A percentile compares a stretch with the other conserved stretches of the same genome.
phyloP scores from a whole-genome alignment of 2,888 invertebrate genomes.

The Adela reaumurella region DNA sequence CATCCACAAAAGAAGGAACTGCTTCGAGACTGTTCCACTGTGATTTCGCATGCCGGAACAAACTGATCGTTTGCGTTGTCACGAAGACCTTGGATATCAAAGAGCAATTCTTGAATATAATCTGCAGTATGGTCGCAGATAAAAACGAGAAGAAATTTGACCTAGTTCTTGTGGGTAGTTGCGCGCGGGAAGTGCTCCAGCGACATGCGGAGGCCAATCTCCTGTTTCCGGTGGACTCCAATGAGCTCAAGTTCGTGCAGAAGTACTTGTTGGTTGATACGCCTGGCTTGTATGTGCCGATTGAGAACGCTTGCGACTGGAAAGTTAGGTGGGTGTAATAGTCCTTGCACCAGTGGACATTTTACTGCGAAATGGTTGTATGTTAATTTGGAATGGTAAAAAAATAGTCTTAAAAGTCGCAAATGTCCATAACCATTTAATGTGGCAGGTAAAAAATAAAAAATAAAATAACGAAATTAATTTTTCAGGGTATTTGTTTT shows the following conservation, averaged over 20 bases:
- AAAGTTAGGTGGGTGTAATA: slow-evolving; percentile 31
- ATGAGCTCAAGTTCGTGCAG: slow-evolving; percentile 21
- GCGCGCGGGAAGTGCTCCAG: too few relatives aligned
- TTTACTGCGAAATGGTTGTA: too few relatives aligned
- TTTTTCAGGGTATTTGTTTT: too few relatives aligned
- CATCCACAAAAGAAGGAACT: slow-evolving; percentile 16
- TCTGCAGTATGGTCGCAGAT: slow-evolving; percentile 21
- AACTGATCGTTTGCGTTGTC: slow-evolving; percentile 32
- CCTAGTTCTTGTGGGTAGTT: slow-evolving; percentile 19
- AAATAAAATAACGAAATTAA: too few relatives aligned
- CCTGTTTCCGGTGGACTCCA: slow-evolving; percentile 2
- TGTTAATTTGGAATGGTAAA: too few relatives aligned
- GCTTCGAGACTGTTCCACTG: slow-evolving; percentile 29
- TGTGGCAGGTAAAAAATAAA: too few relatives aligned
- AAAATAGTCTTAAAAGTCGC: too few relatives aligned
- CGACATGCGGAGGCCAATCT: too few relatives aligned
- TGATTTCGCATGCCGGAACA: slow-evolving; percentile 24
- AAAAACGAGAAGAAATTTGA: slow-evolving; percentile 11
- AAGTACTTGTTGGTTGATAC: slow-evolving; percentile 28
- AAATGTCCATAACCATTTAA: too few relatives aligned
- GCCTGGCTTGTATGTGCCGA: slow-evolving; percentile 35
- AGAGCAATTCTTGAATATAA: slow-evolving; percentile 27
- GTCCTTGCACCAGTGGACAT: too few relatives aligned
- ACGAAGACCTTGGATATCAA: slow-evolving; percentile 23
- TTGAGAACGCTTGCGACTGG: slow-evolving; percentile 36